Conservation (phyloP, 1,140 invertebrate genomes). For the Bombus consobrinus region DNA sequence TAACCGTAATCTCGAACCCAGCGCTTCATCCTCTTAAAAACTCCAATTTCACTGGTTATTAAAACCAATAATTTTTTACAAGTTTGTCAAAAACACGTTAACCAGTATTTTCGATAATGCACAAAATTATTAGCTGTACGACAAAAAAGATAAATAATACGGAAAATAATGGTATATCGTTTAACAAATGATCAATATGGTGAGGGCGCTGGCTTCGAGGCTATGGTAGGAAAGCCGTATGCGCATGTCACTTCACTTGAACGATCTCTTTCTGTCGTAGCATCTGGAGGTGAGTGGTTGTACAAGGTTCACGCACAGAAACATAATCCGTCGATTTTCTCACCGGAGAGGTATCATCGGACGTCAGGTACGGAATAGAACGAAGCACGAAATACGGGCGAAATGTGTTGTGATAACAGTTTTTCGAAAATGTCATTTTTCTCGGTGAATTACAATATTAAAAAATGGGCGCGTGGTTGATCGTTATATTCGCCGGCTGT, state of each 20-base stretch:
- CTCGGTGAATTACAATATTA: slow-evolving; percentile 27
- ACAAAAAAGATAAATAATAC: background rate
- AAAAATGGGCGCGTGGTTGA: slow-evolving; percentile 25
- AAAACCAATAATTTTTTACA: background rate
- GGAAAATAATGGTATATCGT: background rate
- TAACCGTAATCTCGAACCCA: slow-evolving; percentile 74
- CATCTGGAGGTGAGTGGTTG: slow-evolving; percentile 84
- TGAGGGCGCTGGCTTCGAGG: slow-evolving; percentile 66
- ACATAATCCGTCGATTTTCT: slow-evolving; percentile 74
- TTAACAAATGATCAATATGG: slow-evolving; percentile 62
- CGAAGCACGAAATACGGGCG: slow-evolving; percentile 50
- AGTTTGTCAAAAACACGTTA: background rate
- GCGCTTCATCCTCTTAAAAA: slow-evolving; percentile 15
- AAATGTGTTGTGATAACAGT: slow-evolving; percentile 73
- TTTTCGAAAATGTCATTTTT: slow-evolving; percentile 53
- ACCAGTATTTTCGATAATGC: background rate
- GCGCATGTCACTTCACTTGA: slow-evolving; percentile 80
- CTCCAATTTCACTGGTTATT: slow-evolving; percentile 21
- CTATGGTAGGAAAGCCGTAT: slow-evolving; percentile 64
- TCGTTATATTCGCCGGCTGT: slow-evolving; percentile 66
- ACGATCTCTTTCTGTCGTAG: slow-evolving; percentile 84
- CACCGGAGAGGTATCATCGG: slow-evolving; percentile 69
- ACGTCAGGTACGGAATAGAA: slow-evolving; percentile 75
- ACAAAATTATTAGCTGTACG: too few relatives aligned
- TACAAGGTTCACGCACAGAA: slow-evolving; percentile 62